Evolutionary conservation across 2,113 vertebrate species (phyloP).

Genomic region (Pleuronectes platessa): DNA sequence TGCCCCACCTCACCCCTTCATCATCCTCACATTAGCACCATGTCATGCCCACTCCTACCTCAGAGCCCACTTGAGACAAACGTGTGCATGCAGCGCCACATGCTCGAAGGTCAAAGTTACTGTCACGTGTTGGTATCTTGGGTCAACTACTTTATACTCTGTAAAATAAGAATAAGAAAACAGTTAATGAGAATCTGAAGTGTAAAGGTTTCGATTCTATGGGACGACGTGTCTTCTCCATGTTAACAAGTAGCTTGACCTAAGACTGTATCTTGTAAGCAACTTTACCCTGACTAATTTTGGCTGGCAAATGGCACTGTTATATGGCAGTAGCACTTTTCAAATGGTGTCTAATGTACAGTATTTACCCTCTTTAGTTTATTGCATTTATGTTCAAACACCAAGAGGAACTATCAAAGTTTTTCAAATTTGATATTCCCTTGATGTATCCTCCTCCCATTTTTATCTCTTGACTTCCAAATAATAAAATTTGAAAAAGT

Average conservation of each 20-base stretch:
- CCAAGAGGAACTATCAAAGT: slow-evolving; percentile 57
- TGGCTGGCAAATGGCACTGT: slow-evolving; percentile 66
- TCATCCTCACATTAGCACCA: slow-evolving; percentile 75
- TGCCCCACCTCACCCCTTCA: slow-evolving; percentile 59
- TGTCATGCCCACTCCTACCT: slow-evolving; percentile 73
- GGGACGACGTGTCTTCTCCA: background rate
- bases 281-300: slow-evolving; percentile 67
- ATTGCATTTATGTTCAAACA: background rate
- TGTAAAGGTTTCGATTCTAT: background rate
- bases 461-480: slow-evolving; percentile 3
- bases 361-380: slow-evolving; percentile 29
- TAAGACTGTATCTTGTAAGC: slow-evolving; percentile 53
- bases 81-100: slow-evolving; percentile 71
- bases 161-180: background rate
- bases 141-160: slow-evolving; percentile 54
- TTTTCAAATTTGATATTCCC: slow-evolving; percentile 41
- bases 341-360: slow-evolving; percentile 39
- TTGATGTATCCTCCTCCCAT: slow-evolving; percentile 45
- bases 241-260: slow-evolving; percentile 50
- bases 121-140: slow-evolving; percentile 55
- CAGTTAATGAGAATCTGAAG: slow-evolving; percentile 9
- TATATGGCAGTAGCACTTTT: slow-evolving; percentile 69
- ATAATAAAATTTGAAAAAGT: slow-evolving; percentile 59
- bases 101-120: slow-evolving; percentile 70
- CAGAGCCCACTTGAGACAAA: slow-evolving; percentile 68